Conservation (phyloP, 2,113 vertebrate species). For the Grallaria varia region DNA sequence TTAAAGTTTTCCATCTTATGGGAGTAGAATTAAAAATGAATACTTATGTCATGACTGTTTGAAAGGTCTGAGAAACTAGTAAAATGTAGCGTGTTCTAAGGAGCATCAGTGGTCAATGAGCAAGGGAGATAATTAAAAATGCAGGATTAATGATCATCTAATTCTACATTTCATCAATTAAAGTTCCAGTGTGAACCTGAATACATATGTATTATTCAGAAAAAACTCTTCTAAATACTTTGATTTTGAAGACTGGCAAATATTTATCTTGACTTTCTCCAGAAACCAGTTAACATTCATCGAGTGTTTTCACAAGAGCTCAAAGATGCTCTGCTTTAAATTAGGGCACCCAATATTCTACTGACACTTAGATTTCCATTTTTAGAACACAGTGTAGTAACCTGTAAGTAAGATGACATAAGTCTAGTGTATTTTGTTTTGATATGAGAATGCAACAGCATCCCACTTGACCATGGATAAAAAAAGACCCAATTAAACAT, state of each 20-base stretch:
- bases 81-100: not conserved
- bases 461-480: not conserved
- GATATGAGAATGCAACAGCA: not conserved
- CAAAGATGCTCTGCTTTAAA: not conserved
- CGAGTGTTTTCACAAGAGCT: not conserved
- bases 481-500: not conserved
- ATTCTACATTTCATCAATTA: not conserved
- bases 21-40: not conserved
- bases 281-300: not conserved
- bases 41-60: not conserved
- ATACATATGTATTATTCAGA: not conserved
- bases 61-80: not conserved
- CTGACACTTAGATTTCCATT: not conserved
- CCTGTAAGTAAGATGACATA: not conserved
- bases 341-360: not conserved
- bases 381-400: not conserved
- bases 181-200: not conserved
- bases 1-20: not conserved
- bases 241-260: not conserved
- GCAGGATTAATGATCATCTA: not conserved
- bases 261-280: not conserved
- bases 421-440: not conserved
- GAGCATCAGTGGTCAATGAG: not conserved
- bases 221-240: not conserved
- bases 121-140: not conserved